A percentile compares a stretch with the other conserved stretches of the same genome.
phyloP scores from a whole-genome alignment of 2,113 vertebrate genomes.

The Nycticorax nycticorax region DNA sequence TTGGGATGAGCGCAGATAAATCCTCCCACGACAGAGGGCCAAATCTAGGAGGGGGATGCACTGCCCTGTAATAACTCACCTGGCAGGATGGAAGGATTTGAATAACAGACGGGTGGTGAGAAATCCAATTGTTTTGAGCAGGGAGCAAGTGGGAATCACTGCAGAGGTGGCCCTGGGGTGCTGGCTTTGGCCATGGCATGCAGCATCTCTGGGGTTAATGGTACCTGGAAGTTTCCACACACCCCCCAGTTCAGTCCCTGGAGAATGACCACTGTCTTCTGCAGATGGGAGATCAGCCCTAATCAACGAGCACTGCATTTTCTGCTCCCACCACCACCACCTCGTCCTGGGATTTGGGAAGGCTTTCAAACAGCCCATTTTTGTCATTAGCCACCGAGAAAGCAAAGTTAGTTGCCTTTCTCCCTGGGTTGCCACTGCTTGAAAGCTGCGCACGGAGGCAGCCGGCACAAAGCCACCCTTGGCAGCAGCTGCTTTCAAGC shows the following conservation, averaged over 20 bases:
- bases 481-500: not conserved
- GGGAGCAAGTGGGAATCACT: not conserved
- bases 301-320: not conserved
- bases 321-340: not conserved
- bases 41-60: not conserved
- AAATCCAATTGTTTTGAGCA: not conserved
- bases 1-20: not conserved
- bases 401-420: not conserved
- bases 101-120: too few species aligned
- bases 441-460: not conserved
- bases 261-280: not conserved
- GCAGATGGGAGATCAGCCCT: not conserved
- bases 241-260: not conserved
- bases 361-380: not conserved
- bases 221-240: not conserved
- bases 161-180: not conserved
- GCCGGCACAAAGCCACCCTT: not conserved
- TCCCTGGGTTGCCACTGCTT: not conserved
- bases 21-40: accelerated
- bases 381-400: not conserved
- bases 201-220: not conserved
- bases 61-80: not conserved
- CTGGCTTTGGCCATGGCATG: not conserved
- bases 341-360: not conserved
- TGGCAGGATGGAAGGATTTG: too few species aligned